Percentiles rank a stretch among this genome's conserved stretches.
Conservation (phyloP, 2,113 vertebrate genomes). For the Rousettus leschenaultii region DNA sequence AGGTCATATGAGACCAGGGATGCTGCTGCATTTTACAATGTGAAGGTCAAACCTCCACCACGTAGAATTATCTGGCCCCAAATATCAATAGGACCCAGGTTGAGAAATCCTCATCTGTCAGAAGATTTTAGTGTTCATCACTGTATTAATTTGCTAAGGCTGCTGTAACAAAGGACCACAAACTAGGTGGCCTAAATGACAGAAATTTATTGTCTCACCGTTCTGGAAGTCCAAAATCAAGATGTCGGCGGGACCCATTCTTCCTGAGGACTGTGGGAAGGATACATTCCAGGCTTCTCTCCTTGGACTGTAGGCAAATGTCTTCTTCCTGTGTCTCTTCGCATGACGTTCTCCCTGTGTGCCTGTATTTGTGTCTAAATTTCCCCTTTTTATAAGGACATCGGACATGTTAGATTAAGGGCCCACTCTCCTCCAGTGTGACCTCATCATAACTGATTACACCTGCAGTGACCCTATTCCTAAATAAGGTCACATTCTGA, state of each 20-base stretch:
- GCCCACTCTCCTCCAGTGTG: neutral
- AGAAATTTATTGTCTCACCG: neutral
- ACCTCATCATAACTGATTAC: neutral
- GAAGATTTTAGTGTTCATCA: neutral
- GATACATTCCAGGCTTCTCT: neutral
- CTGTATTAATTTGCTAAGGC: neutral
- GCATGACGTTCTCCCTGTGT: neutral
- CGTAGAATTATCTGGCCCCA: neutral
- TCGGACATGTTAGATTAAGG: neutral
- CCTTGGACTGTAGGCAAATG: neutral
- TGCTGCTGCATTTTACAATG: neutral
- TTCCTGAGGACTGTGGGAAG: neutral
- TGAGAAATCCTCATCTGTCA: neutral
- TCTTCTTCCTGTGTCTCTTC: neutral
- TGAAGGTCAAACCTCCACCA: neutral
- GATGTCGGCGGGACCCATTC: neutral
- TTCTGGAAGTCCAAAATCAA: neutral
- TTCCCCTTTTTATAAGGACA: neutral
- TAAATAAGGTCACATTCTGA: neutral
- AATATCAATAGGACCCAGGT: neutral
- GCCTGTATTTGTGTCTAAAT: neutral
- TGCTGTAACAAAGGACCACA: neutral
- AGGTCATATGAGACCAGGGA: neutral
- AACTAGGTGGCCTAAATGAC: neutral
- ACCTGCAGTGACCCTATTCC: neutral